Base-by-base conservation (phyloP, 2,888 invertebrate genomes). In the Pseudolycoriella hygida region DNA sequence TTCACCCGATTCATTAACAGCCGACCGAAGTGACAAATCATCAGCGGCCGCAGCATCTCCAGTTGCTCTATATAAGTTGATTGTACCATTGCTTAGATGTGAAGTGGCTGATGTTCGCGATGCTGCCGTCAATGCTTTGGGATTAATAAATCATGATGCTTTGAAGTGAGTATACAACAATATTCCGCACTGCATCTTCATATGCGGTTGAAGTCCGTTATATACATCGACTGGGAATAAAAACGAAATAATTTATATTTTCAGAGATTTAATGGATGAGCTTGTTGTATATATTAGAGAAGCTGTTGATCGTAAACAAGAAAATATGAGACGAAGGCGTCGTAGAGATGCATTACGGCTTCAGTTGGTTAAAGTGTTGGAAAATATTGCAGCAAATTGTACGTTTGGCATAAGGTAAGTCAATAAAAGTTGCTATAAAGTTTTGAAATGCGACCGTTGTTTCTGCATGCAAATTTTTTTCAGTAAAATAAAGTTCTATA, bases 301-400 rank as follows among this genome's bases (percentile, higher is more conserved):
- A 63, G 93, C 96, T 0, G 86, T 93, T 17, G 97, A 98, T 61
- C 76, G 90, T 42, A 97, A 96, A 60, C 94, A 96, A 65, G 97
- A 97, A 61, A 98, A 96, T 61, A 85, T 96, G 73, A 73, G 96
- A 46, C 70, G 97, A 37, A 71, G 94, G 37, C 71, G 92, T 46
- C 74, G 96, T 34, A 76, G 94, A 45, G 98, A 99, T 63, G 86
- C 92, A 11, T 67, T 98, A 43, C 72, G 98, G 39, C 70, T 97
- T 38, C 89, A 96, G 56, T 71, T 99, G 51, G 87, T 93, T 49
- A 79, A 86, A 56, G 82, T 97, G 53, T 70, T 99, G 53, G 87
- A 97, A 57, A 73, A 90, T 49, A 86, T 94, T 49, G 93, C 94
- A 1, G 87, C 89, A 59, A 80, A 84, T 62, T 87, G 85, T 49